A percentile compares a stretch with the other conserved stretches of the same genome.
phyloP scores from a whole-genome alignment of 2,113 vertebrate species.

The Phainopepla nitens region DNA sequence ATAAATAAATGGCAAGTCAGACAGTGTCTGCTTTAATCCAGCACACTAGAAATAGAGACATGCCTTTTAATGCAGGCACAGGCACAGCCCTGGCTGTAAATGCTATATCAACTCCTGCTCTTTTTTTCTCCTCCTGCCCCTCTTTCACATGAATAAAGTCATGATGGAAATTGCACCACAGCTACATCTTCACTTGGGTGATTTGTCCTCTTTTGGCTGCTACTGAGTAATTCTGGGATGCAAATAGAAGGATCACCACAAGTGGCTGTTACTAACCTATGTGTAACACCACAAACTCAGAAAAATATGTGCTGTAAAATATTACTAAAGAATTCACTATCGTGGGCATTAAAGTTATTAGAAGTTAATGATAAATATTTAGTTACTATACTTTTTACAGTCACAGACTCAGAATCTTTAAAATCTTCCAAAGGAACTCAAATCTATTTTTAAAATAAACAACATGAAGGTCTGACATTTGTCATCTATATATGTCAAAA shows the following conservation, averaged over 20 bases:
- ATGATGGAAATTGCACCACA: conserved; percentile 16
- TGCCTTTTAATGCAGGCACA: conserved; percentile 23
- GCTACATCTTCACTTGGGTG: not conserved
- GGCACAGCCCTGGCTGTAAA: not conserved
- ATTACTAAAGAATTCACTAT: not conserved
- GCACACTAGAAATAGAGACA: conserved; percentile 12
- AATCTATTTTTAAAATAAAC: not conserved
- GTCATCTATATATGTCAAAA: not conserved
- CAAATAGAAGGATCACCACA: not conserved
- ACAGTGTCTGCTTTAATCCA: conserved; percentile 32
- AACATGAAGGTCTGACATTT: not conserved
- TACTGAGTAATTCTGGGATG: not conserved
- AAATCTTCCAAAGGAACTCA: not conserved
- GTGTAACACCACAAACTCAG: not conserved
- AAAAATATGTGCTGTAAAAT: not conserved
- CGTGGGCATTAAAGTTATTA: not conserved
- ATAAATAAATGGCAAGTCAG: conserved; percentile 44
- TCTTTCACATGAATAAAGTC: conserved; percentile 8
- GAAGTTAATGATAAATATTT: not conserved
- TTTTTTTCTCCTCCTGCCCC: not conserved
- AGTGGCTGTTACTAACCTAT: not conserved
- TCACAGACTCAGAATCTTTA: not conserved
- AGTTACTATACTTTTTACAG: not conserved
- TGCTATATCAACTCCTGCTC: not conserved
- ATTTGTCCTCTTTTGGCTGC: conserved; percentile 16